Conservation (phyloP, 1,140 invertebrate species). For the Calycopis cecrops region DNA sequence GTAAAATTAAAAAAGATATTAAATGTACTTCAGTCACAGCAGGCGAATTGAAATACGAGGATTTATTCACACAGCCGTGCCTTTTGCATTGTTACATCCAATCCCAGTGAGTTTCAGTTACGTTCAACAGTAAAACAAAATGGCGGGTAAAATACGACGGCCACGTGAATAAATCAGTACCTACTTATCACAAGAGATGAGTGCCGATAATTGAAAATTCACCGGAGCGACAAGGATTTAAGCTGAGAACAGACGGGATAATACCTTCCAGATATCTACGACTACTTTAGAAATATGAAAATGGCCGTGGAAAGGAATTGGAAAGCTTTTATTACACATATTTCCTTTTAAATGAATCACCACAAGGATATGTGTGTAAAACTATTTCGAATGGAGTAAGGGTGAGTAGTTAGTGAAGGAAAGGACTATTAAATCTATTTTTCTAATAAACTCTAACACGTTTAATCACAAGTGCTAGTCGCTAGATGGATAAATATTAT, state of each 20-base stretch:
- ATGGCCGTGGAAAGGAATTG: constrained; percentile 8
- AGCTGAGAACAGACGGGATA: constrained; percentile 22
- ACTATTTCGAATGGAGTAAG: no score
- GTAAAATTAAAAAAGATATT: no score
- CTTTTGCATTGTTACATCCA: no score
- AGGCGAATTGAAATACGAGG: no score
- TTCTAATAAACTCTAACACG: no score
- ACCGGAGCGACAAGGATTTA: constrained; percentile 25
- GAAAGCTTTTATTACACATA: constrained; percentile 5
- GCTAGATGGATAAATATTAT: no score
- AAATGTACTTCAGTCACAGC: no score
- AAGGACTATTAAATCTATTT: no score
- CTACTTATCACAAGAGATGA: constrained; percentile 30
- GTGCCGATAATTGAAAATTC: constrained; percentile 41
- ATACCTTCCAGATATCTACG: constrained; percentile 11
- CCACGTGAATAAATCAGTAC: constrained; percentile 28
- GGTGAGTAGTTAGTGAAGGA: no score
- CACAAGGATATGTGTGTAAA: no score
- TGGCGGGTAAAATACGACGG: constrained; percentile 1
- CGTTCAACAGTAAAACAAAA: not conserved
- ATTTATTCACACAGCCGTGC: no score
- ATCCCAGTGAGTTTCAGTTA: not conserved
- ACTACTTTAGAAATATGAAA: constrained; percentile 10
- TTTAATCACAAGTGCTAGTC: no score
- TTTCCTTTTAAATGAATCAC: constrained; percentile 7